These are phyloP conservation scores for Solenodon paradoxus DNA, from an alignment of 2,113 vertebrate genomes.

Conservation along the genomic window DNA sequence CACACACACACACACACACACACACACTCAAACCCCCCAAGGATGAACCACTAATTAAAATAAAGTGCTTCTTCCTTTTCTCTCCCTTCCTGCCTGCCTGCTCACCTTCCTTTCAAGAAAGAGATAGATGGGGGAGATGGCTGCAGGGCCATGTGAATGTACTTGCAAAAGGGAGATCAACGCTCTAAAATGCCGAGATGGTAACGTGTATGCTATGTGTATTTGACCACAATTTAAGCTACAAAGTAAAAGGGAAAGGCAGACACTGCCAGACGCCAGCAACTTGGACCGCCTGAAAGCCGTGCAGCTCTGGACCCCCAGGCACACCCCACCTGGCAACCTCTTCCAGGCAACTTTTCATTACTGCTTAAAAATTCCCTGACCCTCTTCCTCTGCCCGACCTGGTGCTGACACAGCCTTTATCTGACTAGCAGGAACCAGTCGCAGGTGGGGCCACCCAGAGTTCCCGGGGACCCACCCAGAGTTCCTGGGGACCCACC, in stretches of 20 bases:
- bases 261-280: too few species aligned
- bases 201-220: neutral
- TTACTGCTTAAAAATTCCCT: neutral
- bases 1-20: too few species aligned
- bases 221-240: neutral
- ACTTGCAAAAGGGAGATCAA: neutral
- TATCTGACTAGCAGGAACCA: neutral
- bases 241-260: neutral
- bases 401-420: neutral
- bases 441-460: neutral
- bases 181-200: neutral
- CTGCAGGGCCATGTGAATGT: neutral
- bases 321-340: neutral
- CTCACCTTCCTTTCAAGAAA: too few species aligned
- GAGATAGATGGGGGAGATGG: too few species aligned
- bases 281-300: too few species aligned
- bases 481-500: too few species aligned
- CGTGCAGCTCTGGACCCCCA: neutral
- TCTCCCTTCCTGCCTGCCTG: too few species aligned
- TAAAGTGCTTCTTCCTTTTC: too few species aligned
- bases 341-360: neutral
- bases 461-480: neutral
- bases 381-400: neutral
- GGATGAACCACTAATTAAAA: too few species aligned
- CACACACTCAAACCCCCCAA: too few species aligned